Evolutionary conservation across 2,113 vertebrate genomes (phyloP).

Genomic region (Etia nguti): DNA sequence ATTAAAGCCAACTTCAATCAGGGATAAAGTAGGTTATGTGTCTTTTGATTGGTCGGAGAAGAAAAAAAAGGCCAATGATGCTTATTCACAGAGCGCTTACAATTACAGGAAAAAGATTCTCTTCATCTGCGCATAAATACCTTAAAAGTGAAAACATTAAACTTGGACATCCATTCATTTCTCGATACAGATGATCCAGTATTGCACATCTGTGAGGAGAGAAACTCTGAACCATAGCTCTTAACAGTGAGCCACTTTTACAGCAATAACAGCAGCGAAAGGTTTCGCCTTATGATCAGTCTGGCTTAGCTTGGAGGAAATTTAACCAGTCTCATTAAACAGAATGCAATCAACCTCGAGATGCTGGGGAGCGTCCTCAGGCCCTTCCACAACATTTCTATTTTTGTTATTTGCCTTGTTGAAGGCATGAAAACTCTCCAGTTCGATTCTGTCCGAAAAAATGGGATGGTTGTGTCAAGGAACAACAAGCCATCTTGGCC

Average conservation of each 20-base stretch:
- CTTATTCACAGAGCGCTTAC: background rate
- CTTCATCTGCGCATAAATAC: background rate
- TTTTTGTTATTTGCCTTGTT: background rate
- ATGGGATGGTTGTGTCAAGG: background rate
- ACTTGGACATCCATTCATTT: background rate
- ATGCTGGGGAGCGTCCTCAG: background rate
- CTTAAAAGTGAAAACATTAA: background rate
- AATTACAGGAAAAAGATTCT: background rate
- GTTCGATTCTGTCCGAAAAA: background rate
- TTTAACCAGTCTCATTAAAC: background rate
- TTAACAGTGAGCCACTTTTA: background rate
- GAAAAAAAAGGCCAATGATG: background rate
- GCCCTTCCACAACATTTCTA: background rate
- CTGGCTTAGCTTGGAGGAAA: background rate
- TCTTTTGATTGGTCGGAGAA: background rate
- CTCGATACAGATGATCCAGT: accelerated
- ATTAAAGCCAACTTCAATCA: background rate
- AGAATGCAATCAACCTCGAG: background rate
- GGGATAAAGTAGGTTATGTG: background rate
- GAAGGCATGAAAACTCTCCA: too few relatives aligned
- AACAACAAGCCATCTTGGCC: background rate
- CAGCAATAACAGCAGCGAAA: background rate
- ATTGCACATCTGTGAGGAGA: background rate
- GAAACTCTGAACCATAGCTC: background rate
- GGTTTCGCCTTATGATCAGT: accelerated